Evolutionary conservation across 2,888 invertebrate genomes (phyloP).

Genomic region (Abrostola tripartita): DNA sequence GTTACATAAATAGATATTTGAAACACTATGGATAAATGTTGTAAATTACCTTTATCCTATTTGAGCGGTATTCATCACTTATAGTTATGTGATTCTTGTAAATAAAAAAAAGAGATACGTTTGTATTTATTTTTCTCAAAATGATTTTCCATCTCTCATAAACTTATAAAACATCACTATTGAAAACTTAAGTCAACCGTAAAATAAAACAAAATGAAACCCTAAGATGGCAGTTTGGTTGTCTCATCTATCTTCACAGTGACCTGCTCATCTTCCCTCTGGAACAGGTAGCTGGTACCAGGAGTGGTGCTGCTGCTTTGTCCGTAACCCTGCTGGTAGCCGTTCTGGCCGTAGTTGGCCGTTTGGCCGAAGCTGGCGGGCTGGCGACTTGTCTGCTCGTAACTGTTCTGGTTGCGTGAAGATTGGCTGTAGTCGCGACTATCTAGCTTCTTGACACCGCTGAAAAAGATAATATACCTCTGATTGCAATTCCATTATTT

Average conservation of each 20-base stretch:
- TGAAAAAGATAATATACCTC: constrained; percentile 50
- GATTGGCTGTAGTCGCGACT: constrained; percentile 59
- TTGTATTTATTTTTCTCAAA: no score
- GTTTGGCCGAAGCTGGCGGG: constrained; percentile 49
- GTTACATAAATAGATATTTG: no score
- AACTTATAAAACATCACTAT: background rate
- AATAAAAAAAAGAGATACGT: no score
- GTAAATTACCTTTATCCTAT: no score
- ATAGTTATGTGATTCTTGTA: no score
- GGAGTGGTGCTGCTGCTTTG: constrained; percentile 78
- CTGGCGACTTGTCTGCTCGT: constrained; percentile 53
- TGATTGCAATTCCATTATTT: background rate
- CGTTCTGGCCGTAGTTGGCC: constrained; percentile 48
- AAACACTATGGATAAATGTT: no score
- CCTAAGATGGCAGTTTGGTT: constrained; percentile 73
- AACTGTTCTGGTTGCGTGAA: constrained; percentile 55
- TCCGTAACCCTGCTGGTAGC: constrained; percentile 51
- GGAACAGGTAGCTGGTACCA: constrained; percentile 88
- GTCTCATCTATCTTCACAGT: constrained; percentile 77
- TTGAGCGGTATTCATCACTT: no score
- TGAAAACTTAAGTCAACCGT: constrained; percentile 29
- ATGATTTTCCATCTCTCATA: no score
- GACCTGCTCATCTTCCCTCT: constrained; percentile 82
- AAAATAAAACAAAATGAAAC: constrained; percentile 26
- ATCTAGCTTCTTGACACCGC: constrained; percentile 71